A percentile compares a stretch with the other conserved stretches of the same genome.
These are phyloP conservation scores for Hetaerina titia DNA, from an alignment of 2,888 invertebrate species.

Conservation along the genomic window DNA sequence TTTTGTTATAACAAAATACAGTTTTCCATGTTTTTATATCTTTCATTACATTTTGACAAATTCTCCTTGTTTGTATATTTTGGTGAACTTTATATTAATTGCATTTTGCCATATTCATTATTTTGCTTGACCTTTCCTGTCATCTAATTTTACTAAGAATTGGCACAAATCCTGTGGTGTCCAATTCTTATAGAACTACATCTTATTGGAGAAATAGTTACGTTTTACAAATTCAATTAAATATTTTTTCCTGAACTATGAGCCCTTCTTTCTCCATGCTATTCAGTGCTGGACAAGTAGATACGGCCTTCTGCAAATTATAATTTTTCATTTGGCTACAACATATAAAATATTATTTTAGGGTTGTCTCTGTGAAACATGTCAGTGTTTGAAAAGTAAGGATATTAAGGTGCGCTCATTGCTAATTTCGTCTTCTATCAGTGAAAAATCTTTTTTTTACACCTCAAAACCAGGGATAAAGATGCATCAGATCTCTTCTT, in stretches of 20 bases:
- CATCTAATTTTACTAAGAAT: neutral
- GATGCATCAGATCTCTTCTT: neutral
- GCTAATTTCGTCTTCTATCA: neutral
- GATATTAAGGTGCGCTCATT: neutral
- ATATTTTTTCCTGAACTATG: too few species aligned
- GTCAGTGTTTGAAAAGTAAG: slow-evolving; percentile 12
- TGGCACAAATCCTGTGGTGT: neutral
- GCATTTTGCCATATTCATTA: neutral
- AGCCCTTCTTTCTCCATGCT: too few species aligned
- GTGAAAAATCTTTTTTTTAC: slow-evolving; percentile 17
- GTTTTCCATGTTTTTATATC: neutral
- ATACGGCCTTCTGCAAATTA: too few species aligned
- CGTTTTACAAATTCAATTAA: too few species aligned
- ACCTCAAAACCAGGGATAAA: slow-evolving; percentile 1
- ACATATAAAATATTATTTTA: neutral
- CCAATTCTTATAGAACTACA: neutral
- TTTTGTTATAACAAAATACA: neutral
- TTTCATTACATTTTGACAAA: neutral
- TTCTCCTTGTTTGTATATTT: neutral
- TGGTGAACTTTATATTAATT: neutral
- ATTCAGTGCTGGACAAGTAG: too few species aligned
- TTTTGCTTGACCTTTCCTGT: neutral
- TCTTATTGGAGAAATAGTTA: too few species aligned
- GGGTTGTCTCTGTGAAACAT: neutral
- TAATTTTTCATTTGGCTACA: too few species aligned